Base-by-base conservation (phyloP, 2,888 invertebrate genomes). In the Eucera pruinosa region DNA sequence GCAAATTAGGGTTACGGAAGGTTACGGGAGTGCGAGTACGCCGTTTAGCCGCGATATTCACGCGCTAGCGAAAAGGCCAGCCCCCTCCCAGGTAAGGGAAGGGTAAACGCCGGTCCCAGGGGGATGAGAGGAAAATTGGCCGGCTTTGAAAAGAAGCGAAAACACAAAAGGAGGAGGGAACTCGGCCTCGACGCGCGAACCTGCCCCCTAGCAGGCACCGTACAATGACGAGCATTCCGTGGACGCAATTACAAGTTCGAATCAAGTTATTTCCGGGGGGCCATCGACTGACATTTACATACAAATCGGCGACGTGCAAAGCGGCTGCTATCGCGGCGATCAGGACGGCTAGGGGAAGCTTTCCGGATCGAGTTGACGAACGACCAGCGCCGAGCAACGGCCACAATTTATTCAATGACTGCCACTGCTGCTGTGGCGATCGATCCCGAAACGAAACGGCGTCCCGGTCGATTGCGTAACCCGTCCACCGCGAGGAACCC, bases 261-360 rank as follows among this genome's bases (percentile, higher is more conserved):
- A 81, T 85, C 77, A 55, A 80, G 80, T 84, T 84, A 84, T 84
- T 84, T 82, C 85, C 85, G 78, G 67, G 75, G 50, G 48, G 62
- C 82, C 65, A 80, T 78, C 68, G 75, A 58, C 33, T 33, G 48
- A 57, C 70, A 84, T 84, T 84, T 84, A 82, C 85, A 84, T 84
- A 82, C 39, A 82, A 82, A 84, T 84, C 84, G 75, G 67, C 76
- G 76, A 83, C 54, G 79, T 55, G 79, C 71, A 54, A 75, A 81
- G 65, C 79, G 61, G 54, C 48, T 13, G 33, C 33, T 65, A 70
- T 84, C 72, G 71, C 15, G 54, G 30, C 61, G 66, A 69, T 70
- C 73, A 60, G 25, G 52, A 47, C 47, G 45, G 61, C 36, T 33
- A 2, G 9, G 25, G 23, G 47, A 47, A 52, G 70, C 61, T 43